These are phyloP conservation scores for Ciconia maguari DNA, from an alignment of 2,113 vertebrate genomes.

Conservation along the genomic window DNA sequence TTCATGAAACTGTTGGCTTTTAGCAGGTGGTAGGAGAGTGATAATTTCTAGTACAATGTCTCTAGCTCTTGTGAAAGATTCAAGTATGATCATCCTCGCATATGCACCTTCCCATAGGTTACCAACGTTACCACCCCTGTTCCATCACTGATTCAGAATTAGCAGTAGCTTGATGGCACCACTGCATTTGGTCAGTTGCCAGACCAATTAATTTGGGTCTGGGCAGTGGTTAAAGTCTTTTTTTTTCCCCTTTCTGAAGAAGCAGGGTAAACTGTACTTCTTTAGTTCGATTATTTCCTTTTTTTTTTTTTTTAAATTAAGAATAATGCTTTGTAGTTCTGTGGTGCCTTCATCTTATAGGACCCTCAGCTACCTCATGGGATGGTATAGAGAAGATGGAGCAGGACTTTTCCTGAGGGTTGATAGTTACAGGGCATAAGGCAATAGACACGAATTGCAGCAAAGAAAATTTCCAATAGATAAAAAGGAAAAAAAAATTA, in stretches of 20 bases:
- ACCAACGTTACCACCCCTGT: background rate
- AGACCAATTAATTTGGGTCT: background rate
- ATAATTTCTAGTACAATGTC: background rate
- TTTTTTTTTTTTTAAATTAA: background rate
- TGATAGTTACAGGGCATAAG: background rate
- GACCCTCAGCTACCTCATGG: background rate
- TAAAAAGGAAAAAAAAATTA: background rate
- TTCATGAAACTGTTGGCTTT: background rate
- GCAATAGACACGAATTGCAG: background rate
- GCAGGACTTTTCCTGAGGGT: accelerated
- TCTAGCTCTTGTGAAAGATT: background rate
- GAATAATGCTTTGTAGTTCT: background rate
- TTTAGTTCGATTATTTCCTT: background rate
- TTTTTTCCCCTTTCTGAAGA: background rate
- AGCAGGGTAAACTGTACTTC: background rate
- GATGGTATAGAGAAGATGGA: background rate
- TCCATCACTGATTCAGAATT: background rate
- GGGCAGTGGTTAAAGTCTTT: background rate
- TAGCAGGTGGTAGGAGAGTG: background rate
- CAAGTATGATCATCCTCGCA: background rate
- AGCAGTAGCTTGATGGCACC: background rate
- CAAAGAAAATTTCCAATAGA: background rate
- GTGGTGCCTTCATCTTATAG: background rate
- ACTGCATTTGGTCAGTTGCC: background rate
- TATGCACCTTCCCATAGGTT: background rate